Base-by-base conservation (phyloP, 30 jellyfish, hydroid and myxozoan species). In the Morbakka virulenta region DNA sequence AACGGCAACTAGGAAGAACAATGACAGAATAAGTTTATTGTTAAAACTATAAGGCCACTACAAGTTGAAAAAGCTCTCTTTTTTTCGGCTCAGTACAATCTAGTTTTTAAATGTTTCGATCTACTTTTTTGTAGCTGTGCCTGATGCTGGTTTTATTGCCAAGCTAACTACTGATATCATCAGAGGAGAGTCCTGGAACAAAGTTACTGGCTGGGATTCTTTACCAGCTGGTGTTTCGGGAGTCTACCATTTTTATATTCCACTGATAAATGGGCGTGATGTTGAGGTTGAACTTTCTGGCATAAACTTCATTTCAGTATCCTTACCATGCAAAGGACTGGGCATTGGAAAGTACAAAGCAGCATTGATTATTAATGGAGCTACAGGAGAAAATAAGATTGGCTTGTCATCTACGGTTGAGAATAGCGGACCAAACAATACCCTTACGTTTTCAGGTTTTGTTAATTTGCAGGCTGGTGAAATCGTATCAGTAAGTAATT, bases 401-500 rank as follows among this genome's bases (percentile, higher is more conserved):
- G 74, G 87, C 13, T 61, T 77, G 27, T 74, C 73, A 25, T 63
- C 88, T 31, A 67, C 51, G 2, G 32, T 63, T 77, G 95, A 80
- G 23, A 50, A 73, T 32, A 69, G 85, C 23, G 79, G 88, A 12
- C 88, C 85, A 0, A 53, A 62, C 22, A 91, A 81, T 47, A 88
- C 93, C 79, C 84, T 88, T 17, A 27, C 88, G 20, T 67, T 81
- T 63, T 74, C 95, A 4, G 97, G 97, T 2, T 72, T 88, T 41
- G 64, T 88, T 3, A 88, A 74, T 31, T 84, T 88, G 14, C 52
- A 87, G 31, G 97, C 97, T 3, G 97, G 89, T 28, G 95, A 88
- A 61, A 81, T 30, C 20, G 68, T 88, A 6, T 67, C 97, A 13
- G 84, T 76, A n/a, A n/a, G n/a, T n/a, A n/a, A n/a, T n/a, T n/a